Percentiles rank a stretch among this genome's conserved stretches.
These are phyloP conservation scores for Pinna nobilis DNA, from an alignment of 1,140 invertebrate genomes.

Conservation along the genomic window DNA sequence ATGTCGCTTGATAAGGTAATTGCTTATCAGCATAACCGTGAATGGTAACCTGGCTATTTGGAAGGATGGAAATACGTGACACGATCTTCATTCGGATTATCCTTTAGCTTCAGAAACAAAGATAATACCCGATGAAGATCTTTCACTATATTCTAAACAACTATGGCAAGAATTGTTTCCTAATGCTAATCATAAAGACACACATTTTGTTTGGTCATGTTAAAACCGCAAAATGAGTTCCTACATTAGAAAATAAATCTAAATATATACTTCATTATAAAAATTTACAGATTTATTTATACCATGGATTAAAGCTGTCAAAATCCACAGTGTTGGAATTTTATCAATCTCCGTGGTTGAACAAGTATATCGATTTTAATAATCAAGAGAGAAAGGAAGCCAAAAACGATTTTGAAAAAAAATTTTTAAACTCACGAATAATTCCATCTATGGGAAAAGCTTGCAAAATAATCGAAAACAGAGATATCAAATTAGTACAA, in stretches of 20 bases:
- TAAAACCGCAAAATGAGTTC: conserved; percentile 23
- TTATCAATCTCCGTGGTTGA: conserved; percentile 30
- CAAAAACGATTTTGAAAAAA: no score
- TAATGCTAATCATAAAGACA: not conserved
- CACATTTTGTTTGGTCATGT: not conserved
- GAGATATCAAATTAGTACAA: no score
- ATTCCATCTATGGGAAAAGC: no score
- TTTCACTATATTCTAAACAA: conserved; percentile 12
- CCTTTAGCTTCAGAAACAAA: conserved; percentile 3
- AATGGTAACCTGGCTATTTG: conserved; percentile 21
- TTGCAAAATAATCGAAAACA: no score
- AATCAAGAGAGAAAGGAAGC: conserved; percentile 9
- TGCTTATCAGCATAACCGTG: conserved; percentile 18
- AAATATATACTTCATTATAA: conserved; percentile 43
- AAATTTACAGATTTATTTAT: conserved; percentile 38
- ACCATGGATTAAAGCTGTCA: conserved; percentile 10
- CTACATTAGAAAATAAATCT: conserved; percentile 34
- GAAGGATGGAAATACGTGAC: conserved; percentile 20
- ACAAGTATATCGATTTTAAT: conserved; percentile 41
- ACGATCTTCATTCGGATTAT: conserved; percentile 16
- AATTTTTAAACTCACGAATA: no score
- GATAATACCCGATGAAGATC: not conserved
- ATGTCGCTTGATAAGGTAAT: conserved; percentile 28
- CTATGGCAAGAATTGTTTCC: conserved; percentile 12
- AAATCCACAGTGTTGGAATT: conserved; percentile 33